Evolutionary conservation across 2,113 vertebrate genomes (phyloP), one percentile per base, ranked within the genome.

Genomic region (Chaetops frenatus): DNA sequence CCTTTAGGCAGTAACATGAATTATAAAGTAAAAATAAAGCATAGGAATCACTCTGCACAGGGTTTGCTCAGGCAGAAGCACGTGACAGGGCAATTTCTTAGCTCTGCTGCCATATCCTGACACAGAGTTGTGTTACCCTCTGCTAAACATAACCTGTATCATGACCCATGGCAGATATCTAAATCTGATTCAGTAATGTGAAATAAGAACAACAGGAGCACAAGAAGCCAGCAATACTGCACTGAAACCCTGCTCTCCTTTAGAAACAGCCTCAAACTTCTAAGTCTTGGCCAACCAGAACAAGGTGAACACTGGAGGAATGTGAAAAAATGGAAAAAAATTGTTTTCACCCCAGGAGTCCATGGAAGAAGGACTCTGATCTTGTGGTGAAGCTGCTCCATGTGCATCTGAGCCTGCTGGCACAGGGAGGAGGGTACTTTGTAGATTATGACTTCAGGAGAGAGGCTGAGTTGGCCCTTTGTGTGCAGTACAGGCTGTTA

Each of bases 1-100:
- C 36, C 86, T 94, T 91, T 57, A 61, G 65, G 53, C 70, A 85
- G 73, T 80, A 57, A 50, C 31, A 18, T 65, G 53, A 89, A 33
- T 69, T 89, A 73, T 65, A 15, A 91, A 86, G 35, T 48, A 25
- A 87, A 94, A 87, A 53, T 60, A 91, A 86, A 87, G 45, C 57
- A 47, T 23, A 23, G 36, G 77, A 66, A n/a, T 36, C 12, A 15
- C 45, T 70, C 42, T 79, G 50, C 35, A 14, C 53, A 42, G 58
- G 6, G 27, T 81, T 76, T 94, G 65, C 27, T 70, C 51, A 36
- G 76, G 5, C 47, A 67, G n/a, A 51, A 42, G 27, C 33, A 62
- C 0, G 0, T 38, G 45, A 50, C 45, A 83, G 50, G 20, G 29
- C 1, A 4, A 17, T 57, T 7, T 9, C 17, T 77, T 35, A n/a